Evolutionary conservation across 2,797 vertebrate species (phyloP), one percentile per base, ranked within the genome.

Genomic region (Phataginus tetradactyla): DNA sequence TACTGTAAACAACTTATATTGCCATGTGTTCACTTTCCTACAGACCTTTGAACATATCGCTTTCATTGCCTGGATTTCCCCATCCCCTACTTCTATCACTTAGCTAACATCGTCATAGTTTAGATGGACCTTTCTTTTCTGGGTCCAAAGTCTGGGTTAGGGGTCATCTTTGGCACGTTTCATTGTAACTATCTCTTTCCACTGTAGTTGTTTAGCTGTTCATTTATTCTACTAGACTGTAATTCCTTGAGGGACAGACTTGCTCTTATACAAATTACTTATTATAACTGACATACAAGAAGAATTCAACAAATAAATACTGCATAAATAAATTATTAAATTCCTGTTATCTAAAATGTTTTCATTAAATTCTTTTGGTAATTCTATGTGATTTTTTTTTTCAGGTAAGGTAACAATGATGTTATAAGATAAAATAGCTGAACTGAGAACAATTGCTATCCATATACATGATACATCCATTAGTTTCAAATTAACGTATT

Each of bases 321-420:
- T 61, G 29, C 15, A 74, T 72, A 61, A 86, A 72, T 78, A 4
- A 51, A 88, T 53, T 55, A 53, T 29, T 77, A 69, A 86, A 86
- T 66, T 66, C 0, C 9, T 59, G 77, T 90, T 55, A 59, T 21
- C 63, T 74, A 78, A 42, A 89, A 87, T 71, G 15, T 81, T 72
- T 86, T 77, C n/a, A 66, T 37, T 57, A 78, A 93, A 84, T 42
- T 83, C 3, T 90, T 95, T 91, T 55, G 81, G 32, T 81, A 78
- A 89, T 83, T 39, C 83, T 12, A 42, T 21, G 32, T 20, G 1
- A 75, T 21, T 59, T 69, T 88, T 64, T 90, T 69, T 88, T 64
- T 90, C 57, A 64, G 27, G 6, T 74, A 71, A 90, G 64, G 90
- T 51, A 91, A 88, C 71, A 51, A 64, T 27, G 51, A 81, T 75